Percentiles rank a stretch among this genome's conserved stretches.
Evolutionary conservation across 2,888 invertebrate genomes (phyloP).

Genomic region (Lydus trimaculatus): DNA sequence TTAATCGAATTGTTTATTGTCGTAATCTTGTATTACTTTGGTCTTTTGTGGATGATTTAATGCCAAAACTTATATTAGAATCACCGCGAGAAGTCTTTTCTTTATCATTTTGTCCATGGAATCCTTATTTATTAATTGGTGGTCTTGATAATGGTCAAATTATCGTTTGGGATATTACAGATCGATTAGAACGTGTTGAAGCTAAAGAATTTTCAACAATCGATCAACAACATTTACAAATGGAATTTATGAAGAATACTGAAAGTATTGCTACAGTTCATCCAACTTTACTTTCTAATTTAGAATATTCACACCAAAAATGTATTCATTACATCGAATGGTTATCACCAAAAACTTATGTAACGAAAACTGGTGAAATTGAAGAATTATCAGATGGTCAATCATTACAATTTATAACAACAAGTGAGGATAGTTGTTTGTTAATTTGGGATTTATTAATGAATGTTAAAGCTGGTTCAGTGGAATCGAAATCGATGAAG

Average conservation of each 20-base stretch:
- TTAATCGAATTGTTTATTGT: conserved; percentile 63
- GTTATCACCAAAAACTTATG: conserved; percentile 69
- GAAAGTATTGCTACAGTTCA: conserved; percentile 66
- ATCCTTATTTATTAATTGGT: conserved; percentile 74
- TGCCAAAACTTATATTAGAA: conserved; percentile 74
- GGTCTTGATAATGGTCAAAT: conserved; percentile 78
- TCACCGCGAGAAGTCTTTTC: conserved; percentile 71
- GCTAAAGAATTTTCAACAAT: conserved; percentile 68
- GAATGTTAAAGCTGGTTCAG: conserved; percentile 47
- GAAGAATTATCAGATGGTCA: conserved; percentile 56
- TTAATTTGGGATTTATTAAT: conserved; percentile 76
- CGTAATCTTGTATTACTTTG: conserved; percentile 75
- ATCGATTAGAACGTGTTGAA: conserved; percentile 61
- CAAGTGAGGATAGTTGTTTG: conserved; percentile 72
- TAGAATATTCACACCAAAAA: conserved; percentile 67
- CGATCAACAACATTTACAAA: conserved; percentile 63
- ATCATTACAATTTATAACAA: conserved; percentile 70
- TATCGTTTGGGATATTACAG: conserved; percentile 48
- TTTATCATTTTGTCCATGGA: conserved; percentile 73
- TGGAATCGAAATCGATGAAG: conserved; percentile 50
- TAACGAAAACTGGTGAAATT: conserved; percentile 69
- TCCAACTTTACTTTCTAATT: conserved; percentile 68
- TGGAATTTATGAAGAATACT: conserved; percentile 74
- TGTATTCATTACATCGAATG: conserved; percentile 73
- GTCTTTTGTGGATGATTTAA: conserved; percentile 75